Conservation (phyloP, 1,140 invertebrate species). For the Achatina immaculata region DNA sequence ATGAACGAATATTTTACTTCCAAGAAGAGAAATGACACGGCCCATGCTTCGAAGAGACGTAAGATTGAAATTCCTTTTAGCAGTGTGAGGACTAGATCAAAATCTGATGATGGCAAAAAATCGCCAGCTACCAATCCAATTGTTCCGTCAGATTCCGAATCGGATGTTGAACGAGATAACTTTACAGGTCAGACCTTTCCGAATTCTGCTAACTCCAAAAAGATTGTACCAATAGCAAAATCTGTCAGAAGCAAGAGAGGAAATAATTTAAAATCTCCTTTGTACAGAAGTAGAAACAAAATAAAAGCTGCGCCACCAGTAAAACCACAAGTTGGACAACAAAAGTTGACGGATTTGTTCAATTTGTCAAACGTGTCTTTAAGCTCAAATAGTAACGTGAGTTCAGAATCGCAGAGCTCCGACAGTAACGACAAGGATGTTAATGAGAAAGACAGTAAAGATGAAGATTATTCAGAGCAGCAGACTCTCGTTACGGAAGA, state of each 20-base stretch:
- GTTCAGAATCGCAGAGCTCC: background rate
- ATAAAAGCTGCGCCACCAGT: background rate
- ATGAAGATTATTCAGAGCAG: background rate
- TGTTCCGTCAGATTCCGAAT: background rate
- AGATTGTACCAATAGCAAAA: background rate
- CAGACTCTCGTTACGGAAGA: constrained; percentile 40
- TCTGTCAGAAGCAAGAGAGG: background rate
- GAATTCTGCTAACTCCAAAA: too few relatives aligned
- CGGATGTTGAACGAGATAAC: background rate
- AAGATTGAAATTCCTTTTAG: constrained; percentile 49
- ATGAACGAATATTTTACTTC: constrained; percentile 58
- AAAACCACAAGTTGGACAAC: background rate
- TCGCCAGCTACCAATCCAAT: background rate
- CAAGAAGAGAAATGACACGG: constrained; percentile 48
- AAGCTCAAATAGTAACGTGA: background rate
- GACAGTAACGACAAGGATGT: background rate
- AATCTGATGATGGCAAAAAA: background rate
- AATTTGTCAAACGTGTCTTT: background rate
- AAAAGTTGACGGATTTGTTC: background rate
- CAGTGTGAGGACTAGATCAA: constrained; percentile 25
- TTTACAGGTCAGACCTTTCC: too few relatives aligned
- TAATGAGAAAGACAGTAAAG: background rate
- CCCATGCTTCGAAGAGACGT: constrained; percentile 59
- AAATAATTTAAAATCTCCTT: background rate
- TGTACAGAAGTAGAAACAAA: background rate